Evolutionary conservation across 2,113 vertebrate species (phyloP), one percentile per base, ranked within the genome.

Genomic region (Perca flavescens): DNA sequence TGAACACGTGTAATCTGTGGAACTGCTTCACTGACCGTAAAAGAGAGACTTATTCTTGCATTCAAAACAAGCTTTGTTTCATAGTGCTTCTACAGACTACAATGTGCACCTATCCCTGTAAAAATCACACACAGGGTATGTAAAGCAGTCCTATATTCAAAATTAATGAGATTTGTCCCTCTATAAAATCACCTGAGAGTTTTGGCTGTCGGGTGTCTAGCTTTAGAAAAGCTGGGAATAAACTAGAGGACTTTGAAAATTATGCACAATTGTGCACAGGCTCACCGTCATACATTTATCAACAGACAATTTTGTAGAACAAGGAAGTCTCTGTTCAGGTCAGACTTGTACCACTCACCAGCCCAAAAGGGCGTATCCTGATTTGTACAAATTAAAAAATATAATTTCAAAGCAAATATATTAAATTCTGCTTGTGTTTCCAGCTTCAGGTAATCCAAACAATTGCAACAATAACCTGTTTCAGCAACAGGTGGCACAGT

Each of bases 111-210:
- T 65, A 67, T 77, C n/a, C 15, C 31, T 68, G 60, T 76, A 46
- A 75, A 34, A 79, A 67, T 74, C 60, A 82, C 46, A 62, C 11
- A 68, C 21, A 56, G 62, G 65, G 57, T 36, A 53, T 61, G 31
- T 67, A 80, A 82, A 84, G 67, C 60, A 54, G 40, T 67, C 25
- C 31, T 16, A 52, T 74, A 46, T 84, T 86, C 58, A 80, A 79
- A 84, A 86, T 82, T 77, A 79, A 88, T 80, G 56, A 77, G 65
- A 81, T 75, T 54, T 50, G 64, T 68, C 74, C 72, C 62, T 85
- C 36, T 73, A 47, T 36, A 28, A 82, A 82, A 46, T 56, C 82
- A 73, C 56, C 79, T 65, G 17, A 72, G 85, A 85, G 54, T 72
- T 57, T 57, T 17, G 13, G 52, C 56, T 77, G 67, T 65, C 0